Evolutionary conservation across 2,797 vertebrate species (phyloP).

Genomic region (Leuciscus waleckii): DNA sequence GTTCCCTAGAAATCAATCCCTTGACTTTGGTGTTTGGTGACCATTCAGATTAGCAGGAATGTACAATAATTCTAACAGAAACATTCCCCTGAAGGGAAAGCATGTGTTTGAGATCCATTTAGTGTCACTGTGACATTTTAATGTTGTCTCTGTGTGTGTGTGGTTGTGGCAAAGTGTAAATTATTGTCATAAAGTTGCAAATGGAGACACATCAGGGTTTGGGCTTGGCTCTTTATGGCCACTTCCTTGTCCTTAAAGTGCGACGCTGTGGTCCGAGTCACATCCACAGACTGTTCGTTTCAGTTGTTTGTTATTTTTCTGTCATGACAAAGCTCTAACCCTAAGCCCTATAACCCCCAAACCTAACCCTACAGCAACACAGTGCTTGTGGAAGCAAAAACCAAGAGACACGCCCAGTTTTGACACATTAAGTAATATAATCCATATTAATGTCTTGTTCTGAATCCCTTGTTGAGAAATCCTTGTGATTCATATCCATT

Average conservation of each 20-base stretch:
- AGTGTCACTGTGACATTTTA: not conserved
- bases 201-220: not conserved
- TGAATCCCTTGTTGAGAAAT: not conserved
- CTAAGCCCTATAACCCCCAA: no score
- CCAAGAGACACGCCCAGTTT: not conserved
- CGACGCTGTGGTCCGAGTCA: not conserved
- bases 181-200: not conserved
- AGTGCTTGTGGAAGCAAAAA: not conserved
- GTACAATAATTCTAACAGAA: not conserved
- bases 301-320: not conserved
- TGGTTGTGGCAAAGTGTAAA: not conserved
- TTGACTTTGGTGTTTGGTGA: not conserved
- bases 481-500: not conserved
- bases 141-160: not conserved
- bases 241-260: not conserved
- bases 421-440: not conserved
- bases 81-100: not conserved
- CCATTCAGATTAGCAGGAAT: not conserved
- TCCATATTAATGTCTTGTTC: not conserved
- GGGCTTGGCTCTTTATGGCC: not conserved
- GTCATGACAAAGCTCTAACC: not conserved
- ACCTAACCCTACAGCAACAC: not conserved
- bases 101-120: not conserved
- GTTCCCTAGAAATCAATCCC: not conserved
- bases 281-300: not conserved